Percentiles rank a stretch among this genome's conserved stretches.
phyloP scores from a whole-genome alignment of 1,140 invertebrate species.

The Phymorhynchus buccinoides region DNA sequence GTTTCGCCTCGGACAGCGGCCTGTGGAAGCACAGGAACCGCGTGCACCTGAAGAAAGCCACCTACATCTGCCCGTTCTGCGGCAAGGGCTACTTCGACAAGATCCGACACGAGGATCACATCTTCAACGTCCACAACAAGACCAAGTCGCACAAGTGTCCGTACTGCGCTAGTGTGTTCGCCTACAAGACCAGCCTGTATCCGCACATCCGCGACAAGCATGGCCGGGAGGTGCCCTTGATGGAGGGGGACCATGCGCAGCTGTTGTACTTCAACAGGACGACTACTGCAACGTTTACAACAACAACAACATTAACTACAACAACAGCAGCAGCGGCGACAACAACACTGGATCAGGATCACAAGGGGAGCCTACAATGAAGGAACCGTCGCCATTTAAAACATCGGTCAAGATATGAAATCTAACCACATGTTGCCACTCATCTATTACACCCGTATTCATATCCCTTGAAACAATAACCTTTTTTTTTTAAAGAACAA shows the following conservation, averaged over 20 bases:
- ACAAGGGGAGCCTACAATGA: not conserved
- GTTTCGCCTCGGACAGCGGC: not conserved
- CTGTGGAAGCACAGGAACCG: constrained; percentile 15
- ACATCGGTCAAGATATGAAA: no score
- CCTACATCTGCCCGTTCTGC: not conserved
- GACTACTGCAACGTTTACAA: no score
- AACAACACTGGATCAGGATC: not conserved
- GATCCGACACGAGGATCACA: not conserved
- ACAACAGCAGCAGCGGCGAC: no score
- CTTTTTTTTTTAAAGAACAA: no score
- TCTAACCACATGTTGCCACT: no score
- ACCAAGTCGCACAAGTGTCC: constrained; percentile 4
- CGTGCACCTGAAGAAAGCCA: constrained; percentile 10
- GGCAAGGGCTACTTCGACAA: constrained; percentile 11
- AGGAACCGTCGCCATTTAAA: no score
- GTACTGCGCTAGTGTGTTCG: not conserved
- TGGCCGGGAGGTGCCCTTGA: not conserved
- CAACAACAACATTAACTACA: no score
- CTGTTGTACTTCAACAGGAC: not conserved
- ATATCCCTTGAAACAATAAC: no score
- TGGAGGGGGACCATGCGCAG: not conserved
- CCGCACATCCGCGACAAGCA: not conserved
- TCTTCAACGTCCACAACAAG: constrained; percentile 3
- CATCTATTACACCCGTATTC: no score
- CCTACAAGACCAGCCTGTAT: not conserved